Conservation (phyloP, 2,113 vertebrate species). For the Mus pahari region DNA sequence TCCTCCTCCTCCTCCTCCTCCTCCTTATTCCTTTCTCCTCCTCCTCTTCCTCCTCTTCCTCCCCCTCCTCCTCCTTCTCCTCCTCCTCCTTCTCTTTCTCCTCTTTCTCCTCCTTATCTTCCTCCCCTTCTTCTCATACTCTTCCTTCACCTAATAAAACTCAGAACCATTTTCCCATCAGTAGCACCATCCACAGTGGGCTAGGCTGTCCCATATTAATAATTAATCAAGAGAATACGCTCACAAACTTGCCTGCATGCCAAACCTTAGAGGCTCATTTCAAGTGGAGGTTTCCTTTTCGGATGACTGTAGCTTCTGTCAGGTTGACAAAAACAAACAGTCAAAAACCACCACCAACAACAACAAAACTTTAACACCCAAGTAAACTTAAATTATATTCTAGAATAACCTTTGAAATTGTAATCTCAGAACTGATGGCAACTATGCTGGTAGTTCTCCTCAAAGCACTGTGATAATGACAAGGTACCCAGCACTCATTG, state of each 20-base stretch:
- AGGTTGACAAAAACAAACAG: not conserved
- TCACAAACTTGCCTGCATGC: not conserved
- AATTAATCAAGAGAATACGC: not conserved
- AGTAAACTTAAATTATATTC: not conserved
- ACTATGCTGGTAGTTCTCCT: not conserved
- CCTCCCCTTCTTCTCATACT: not conserved
- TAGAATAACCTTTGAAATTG: not conserved
- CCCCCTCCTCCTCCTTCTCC: not conserved
- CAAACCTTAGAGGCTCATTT: not conserved
- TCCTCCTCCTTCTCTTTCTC: not conserved
- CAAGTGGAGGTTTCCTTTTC: not conserved
- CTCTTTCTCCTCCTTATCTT: too few relatives aligned
- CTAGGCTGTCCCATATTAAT: not conserved
- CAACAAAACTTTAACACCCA: not conserved
- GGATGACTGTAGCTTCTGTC: not conserved
- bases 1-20: not conserved
- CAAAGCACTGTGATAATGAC: not conserved
- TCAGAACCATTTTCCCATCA: too few relatives aligned
- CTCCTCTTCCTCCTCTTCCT: not conserved
- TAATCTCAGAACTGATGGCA: not conserved
- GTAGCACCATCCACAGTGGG: too few relatives aligned
- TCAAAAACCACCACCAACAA: too few relatives aligned
- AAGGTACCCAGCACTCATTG: not conserved
- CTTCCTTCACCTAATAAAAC: not conserved
- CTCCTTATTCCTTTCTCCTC: not conserved